Percentiles rank a stretch among this genome's conserved stretches.
Evolutionary conservation across 2,888 invertebrate genomes (phyloP).

Genomic region (Amaurobius ferox): DNA sequence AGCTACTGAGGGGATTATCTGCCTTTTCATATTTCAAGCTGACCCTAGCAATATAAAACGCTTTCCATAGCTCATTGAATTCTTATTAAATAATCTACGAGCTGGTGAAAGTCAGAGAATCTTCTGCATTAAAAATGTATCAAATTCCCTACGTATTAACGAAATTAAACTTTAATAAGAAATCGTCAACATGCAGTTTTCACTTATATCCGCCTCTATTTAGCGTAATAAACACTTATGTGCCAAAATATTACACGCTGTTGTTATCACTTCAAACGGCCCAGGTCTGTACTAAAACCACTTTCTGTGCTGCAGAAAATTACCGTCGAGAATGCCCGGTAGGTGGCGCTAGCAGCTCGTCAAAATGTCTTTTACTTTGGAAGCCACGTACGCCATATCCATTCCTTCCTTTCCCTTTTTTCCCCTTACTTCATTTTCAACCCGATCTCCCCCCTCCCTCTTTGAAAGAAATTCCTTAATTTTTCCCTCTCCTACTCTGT

Average conservation of each 20-base stretch:
- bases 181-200: neutral
- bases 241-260: conserved; percentile 13
- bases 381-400: conserved; percentile 58
- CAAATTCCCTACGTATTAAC: neutral
- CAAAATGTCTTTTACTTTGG: conserved; percentile 46
- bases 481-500: conserved; percentile 26
- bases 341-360: conserved; percentile 46
- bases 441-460: conserved; percentile 3
- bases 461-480: conserved; percentile 43
- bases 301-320: conserved; percentile 9
- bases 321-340: conserved; percentile 18
- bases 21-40: too few relatives aligned
- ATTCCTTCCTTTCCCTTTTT: conserved; percentile 24
- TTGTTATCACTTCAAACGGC: conserved; percentile 14
- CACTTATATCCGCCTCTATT: neutral
- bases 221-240: conserved; percentile 4
- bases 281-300: neutral
- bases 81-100: too few relatives aligned
- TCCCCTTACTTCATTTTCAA: conserved; percentile 33
- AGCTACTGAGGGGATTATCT: too few relatives aligned
- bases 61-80: too few relatives aligned
- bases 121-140: neutral
- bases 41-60: too few relatives aligned
- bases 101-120: neutral
- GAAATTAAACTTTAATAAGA: neutral